Evolutionary conservation across 2,888 invertebrate genomes (phyloP).

Genomic region (Carcina quercana): DNA sequence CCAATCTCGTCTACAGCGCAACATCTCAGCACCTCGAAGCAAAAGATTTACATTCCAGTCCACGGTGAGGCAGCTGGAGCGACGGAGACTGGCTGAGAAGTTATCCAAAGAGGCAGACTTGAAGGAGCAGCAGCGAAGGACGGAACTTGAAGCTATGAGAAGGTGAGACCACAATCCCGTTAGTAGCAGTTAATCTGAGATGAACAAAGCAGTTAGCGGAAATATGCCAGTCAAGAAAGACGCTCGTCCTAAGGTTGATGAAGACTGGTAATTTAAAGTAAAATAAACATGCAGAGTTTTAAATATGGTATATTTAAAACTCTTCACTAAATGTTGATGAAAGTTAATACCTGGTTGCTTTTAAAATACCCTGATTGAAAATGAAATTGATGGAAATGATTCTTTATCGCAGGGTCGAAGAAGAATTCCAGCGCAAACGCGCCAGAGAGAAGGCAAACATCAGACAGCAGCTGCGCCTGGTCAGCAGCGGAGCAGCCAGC

Average conservation of each 20-base stretch:
- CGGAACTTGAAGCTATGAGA: constrained; percentile 88
- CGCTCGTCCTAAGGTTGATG: no score
- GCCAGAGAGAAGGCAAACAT: constrained; percentile 85
- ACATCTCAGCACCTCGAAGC: constrained; percentile 39
- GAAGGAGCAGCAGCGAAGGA: constrained; percentile 82
- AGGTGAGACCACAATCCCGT: constrained; percentile 53
- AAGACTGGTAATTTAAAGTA: no score
- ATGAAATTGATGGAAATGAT: no score
- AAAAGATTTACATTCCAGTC: constrained; percentile 90
- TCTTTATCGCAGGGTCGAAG: constrained; percentile 83
- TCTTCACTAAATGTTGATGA: no score
- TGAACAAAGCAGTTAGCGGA: no score
- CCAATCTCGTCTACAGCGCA: constrained; percentile 44
- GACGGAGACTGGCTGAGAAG: constrained; percentile 82
- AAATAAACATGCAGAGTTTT: no score
- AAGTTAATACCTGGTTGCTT: no score
- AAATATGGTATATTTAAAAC: no score
- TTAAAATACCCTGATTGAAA: no score
- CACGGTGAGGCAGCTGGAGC: constrained; percentile 86
- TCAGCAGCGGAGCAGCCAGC: constrained; percentile 78
- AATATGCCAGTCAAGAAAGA: no score
- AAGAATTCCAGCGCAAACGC: constrained; percentile 89
- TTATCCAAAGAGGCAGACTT: constrained; percentile 84
- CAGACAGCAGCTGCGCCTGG: constrained; percentile 82
- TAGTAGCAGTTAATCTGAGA: no score